Base-by-base conservation (phyloP, 1,140 invertebrate genomes). In the Agrypnia vestita region DNA sequence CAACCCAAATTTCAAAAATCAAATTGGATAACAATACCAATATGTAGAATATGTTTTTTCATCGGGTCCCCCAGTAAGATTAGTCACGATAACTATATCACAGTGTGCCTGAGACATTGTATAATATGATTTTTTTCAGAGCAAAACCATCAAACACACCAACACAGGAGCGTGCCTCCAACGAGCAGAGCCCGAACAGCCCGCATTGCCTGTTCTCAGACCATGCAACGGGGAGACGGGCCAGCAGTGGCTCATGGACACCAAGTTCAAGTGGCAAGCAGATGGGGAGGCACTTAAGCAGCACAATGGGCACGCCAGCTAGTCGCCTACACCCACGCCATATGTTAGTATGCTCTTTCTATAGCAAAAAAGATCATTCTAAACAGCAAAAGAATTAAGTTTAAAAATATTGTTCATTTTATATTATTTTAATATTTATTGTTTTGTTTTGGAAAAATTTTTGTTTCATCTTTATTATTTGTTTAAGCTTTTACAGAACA, bases 161-260 rank as follows among this genome's bases (percentile, higher is more conserved):
- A 97, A 98, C 86, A 98, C 97, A 17, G 96, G 96, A 61, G 94
- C 96, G 86, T 99, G 97, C 88, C 90, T 99, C 62, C 93, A 96
- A 82, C 94, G 96, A 86, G 94, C 97, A 35, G 93, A 96, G 76
- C 93, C 95, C 78, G 93, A 96, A 44, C 95, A 96, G 86, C 88
- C 93, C 51, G 91, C 91, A 83, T 89, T 90, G 79, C 96, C 97
- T 15, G 87, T 95, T 67, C 89, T 99, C 85, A 90, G 93, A 49
- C 88, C 92, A 17, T 99, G 97, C 89, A 93, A 94, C 85, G 92
- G 92, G 35, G 91, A 91, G 67, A 85, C 89, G 44, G 93, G 94
- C 12, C 97, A 99, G 88, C 94, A 97, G 86, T 99, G 97, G 97
- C 92, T 96, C 64, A 98, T 99, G 97, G 94, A 97, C 86, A 95